Evolutionary conservation across 2,888 invertebrate species (phyloP), one percentile per base, ranked within the genome.

Genomic region (Caenorhabditis drosophilae): DNA sequence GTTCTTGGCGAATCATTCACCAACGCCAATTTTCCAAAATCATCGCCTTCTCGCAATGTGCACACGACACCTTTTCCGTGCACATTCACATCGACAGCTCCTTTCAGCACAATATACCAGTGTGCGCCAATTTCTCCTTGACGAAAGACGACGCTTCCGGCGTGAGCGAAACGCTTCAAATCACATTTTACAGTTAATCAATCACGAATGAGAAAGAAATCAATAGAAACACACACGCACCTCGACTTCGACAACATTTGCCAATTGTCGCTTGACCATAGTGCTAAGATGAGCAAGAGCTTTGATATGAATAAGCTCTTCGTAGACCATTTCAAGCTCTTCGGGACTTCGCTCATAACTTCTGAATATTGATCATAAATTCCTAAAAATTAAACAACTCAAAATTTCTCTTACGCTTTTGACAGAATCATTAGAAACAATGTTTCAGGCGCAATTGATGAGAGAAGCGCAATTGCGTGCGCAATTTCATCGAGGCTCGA

Each of bases 1-100:
- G 91, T 91, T 84, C 91, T 89, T 40, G 91, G 91, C 51, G 90
- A 90, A 86, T 91, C 91, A 85, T 91, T 92, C 77, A 92, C 90
- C 73, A 92, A 87, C 42, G 91, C 91, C 77, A 92, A 86, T 86
- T 92, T 92, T 50, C 92, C 92, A 85, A 92, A 92, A 85, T 92
- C 92, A 85, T 92, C 92, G 58, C 91, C 91, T 85, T 91, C 91
- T 83, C 90, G 89, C 36, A 92, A 86, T 41, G 90, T 90, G 74
- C 90, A 90, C 34, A 92, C 91, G 15, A 90, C 89, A 46, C 91
- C 91, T 83, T 91, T 91, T 64, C 91, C 91, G 84, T 90, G 89
- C 75, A 91, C 91, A 72, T 90, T 90, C 57, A 92, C 91, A 84
- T 91, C 90, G 42, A 92, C 91, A 6, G 90, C 90, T 42, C 91